Evolutionary conservation across 2,888 invertebrate species (phyloP).

Genomic region (Norana najaformis): DNA sequence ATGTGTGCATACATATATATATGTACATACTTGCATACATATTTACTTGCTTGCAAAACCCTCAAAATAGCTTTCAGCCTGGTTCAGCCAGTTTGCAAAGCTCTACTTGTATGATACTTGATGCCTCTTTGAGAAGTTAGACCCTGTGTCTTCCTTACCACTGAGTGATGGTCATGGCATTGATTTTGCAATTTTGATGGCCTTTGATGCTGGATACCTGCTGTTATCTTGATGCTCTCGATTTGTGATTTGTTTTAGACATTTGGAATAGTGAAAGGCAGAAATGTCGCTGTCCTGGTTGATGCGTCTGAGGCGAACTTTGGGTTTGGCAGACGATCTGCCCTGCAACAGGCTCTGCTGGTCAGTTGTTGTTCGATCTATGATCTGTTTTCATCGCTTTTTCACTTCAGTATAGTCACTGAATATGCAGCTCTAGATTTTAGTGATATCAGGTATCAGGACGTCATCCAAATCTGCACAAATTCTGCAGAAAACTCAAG

Average conservation of each 20-base stretch:
- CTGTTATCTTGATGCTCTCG: background rate
- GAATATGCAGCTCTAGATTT: background rate
- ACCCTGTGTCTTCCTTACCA: background rate
- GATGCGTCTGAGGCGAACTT: conserved; percentile 61
- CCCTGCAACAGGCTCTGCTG: conserved; percentile 58
- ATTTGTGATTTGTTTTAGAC: conserved; percentile 48
- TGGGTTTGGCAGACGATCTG: conserved; percentile 59
- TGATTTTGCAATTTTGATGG: background rate
- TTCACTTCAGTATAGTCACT: background rate
- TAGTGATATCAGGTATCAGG: background rate
- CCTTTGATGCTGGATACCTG: background rate
- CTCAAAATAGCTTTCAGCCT: no score
- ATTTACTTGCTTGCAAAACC: no score
- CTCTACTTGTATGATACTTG: background rate
- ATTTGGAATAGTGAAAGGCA: conserved; percentile 61
- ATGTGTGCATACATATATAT: no score
- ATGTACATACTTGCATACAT: no score
- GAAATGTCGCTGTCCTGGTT: conserved; percentile 55
- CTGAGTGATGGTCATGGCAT: background rate
- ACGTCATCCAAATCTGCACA: background rate
- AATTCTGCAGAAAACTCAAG: background rate
- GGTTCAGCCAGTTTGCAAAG: no score
- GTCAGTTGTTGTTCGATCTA: conserved; percentile 45
- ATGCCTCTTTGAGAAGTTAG: background rate
- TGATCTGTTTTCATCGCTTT: background rate